A percentile compares a stretch with the other conserved stretches of the same genome.
Evolutionary conservation across 1,140 invertebrate species (phyloP).

Genomic region (Trachelipus rathkii): DNA sequence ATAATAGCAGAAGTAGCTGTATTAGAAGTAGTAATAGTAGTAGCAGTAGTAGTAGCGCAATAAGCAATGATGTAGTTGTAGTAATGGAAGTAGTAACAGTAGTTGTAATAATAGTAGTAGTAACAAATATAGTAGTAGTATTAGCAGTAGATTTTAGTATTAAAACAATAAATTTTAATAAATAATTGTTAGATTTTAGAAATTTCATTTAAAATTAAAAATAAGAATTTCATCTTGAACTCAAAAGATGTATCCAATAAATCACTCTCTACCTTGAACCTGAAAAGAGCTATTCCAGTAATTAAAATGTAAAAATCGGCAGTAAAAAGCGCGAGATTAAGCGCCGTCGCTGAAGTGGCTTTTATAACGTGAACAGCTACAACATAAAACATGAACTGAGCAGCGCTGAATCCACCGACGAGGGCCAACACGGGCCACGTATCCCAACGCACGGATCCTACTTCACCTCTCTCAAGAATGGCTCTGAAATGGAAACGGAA

Average conservation of each 20-base stretch:
- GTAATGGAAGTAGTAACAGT: too few species aligned
- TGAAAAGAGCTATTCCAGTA: slow-evolving; percentile 71
- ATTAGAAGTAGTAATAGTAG: too few species aligned
- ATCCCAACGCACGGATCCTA: slow-evolving; percentile 56
- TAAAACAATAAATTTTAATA: not conserved
- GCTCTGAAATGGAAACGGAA: slow-evolving; percentile 50
- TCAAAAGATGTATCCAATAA: too few species aligned
- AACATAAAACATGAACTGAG: slow-evolving; percentile 72
- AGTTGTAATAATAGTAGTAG: not conserved
- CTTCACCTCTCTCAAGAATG: slow-evolving; percentile 55
- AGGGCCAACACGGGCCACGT: slow-evolving; percentile 57
- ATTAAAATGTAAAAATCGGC: slow-evolving; percentile 81
- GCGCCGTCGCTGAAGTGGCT: slow-evolving; percentile 71
- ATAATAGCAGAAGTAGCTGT: too few species aligned
- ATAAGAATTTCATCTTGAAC: too few species aligned
- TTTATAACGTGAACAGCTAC: slow-evolving; percentile 70
- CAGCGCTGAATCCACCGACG: slow-evolving; percentile 59
- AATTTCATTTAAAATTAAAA: too few species aligned
- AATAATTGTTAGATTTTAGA: too few species aligned
- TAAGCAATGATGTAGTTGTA: too few species aligned
- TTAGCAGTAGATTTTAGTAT: not conserved
- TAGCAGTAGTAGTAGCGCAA: not conserved
- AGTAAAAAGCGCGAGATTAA: slow-evolving; percentile 76
- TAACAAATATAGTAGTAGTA: not conserved
- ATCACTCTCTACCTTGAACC: slow-evolving; percentile 64